Evolutionary conservation across 2,888 invertebrate species (phyloP), one percentile per base, ranked within the genome.

Genomic region (Agonum fuliginosum): DNA sequence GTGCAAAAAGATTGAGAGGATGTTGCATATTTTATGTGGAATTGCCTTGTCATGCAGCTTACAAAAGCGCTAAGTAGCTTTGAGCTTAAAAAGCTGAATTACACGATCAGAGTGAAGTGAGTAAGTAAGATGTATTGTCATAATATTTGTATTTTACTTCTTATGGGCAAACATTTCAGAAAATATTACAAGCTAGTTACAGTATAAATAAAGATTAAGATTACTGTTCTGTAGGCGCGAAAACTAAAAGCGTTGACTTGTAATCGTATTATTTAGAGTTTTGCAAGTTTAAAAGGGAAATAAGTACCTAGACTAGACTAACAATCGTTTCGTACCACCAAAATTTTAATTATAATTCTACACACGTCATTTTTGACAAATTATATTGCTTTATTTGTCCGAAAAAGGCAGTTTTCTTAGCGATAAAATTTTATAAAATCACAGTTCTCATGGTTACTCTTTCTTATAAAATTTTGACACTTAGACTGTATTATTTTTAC

Each of bases 21-120:
- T 30, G 30, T 17, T 62, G 58, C 30, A 62, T 62, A 62, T 62
- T 62, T 62, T 62, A 62, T 30, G 30, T 10, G 58, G 30, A 62
- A 30, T 30, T 62, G 58, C 30, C 54, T 27, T 30, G 58, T 62
- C 58, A 62, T 30, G 30, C 27, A 27, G 58, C 30, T 14, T 62
- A 62, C 58, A 62, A 62, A 46, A 62, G 58, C 58, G 58, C 58
- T 62, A 62, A 62, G 58, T 62, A 62, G 54, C 58, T 62, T 62
- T 54, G 12, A 54, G 54, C 54, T 54, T 54, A 24, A 24, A 54
- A 54, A 17, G 54, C 20, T 17, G 17, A 24, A 24, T n/a, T 54
- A 54, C 22, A 14, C 12, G 30, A 62, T 27, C 58, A 62, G 14
- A 5, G n/a, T n/a, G n/a, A n/a, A n/a, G n/a, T 14, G 46, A 12